Conservation (phyloP, 2,113 vertebrate genomes). For the Phrynosoma blainvillii region DNA sequence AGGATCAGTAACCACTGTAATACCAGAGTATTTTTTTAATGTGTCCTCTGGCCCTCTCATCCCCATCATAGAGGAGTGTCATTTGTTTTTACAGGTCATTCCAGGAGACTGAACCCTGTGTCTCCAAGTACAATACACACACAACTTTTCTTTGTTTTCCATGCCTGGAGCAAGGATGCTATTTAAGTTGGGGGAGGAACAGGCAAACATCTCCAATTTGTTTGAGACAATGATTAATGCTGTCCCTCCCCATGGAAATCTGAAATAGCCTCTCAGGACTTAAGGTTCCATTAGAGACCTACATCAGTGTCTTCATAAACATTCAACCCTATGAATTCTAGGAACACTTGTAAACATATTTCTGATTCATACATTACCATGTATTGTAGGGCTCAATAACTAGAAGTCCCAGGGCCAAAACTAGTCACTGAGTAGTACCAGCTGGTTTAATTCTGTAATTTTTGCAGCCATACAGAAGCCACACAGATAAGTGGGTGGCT, state of each 20-base stretch:
- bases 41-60: too few relatives aligned
- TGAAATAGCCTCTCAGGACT: not conserved
- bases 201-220: not conserved
- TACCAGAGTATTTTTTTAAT: not conserved
- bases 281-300: constrained; percentile 9
- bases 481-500: not conserved
- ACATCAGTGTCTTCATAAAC: not conserved
- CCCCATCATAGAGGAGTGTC: not conserved
- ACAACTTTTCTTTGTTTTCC: constrained; percentile 10
- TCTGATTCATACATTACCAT: not conserved
- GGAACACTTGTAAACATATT: not conserved
- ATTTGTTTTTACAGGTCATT: constrained; percentile 11
- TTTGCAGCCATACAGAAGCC: not conserved
- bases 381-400: not conserved
- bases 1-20: not conserved
- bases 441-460: not conserved
- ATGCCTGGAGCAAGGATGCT: constrained; percentile 19
- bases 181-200: constrained; percentile 10
- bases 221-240: constrained; percentile 6
- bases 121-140: constrained; percentile 10
- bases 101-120: constrained; percentile 16
- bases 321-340: not conserved
- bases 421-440: not conserved
- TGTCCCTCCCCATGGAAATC: not conserved
- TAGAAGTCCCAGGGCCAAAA: not conserved